These are phyloP conservation scores for Platanista minor DNA, from an alignment of 2,113 vertebrate genomes.

Conservation along the genomic window DNA sequence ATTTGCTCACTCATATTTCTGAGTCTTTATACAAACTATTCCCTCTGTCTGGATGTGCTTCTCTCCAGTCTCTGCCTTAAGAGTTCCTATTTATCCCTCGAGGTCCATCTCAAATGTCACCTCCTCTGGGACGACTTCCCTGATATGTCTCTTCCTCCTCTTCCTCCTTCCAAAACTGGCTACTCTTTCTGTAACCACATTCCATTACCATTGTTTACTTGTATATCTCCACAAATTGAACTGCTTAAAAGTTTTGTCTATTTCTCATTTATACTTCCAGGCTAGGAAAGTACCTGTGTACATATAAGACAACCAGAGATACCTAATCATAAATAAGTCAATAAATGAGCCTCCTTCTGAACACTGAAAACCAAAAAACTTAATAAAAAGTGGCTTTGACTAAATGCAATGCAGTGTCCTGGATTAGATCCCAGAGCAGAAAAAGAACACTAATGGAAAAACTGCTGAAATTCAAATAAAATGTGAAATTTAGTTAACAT, in stretches of 20 bases:
- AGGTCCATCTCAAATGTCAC: background rate
- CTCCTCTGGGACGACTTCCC: background rate
- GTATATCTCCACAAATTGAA: background rate
- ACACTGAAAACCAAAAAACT: slow-evolving; percentile 1
- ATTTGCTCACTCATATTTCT: background rate
- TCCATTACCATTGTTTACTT: background rate
- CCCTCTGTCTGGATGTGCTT: background rate
- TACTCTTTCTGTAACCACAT: background rate
- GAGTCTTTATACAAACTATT: background rate
- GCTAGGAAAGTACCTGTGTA: background rate
- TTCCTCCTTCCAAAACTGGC: background rate
- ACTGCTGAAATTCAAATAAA: background rate
- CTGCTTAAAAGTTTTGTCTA: background rate
- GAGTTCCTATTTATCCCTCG: background rate
- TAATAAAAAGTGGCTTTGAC: background rate
- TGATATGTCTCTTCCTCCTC: background rate
- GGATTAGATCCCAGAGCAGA: background rate
- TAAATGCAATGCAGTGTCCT: background rate
- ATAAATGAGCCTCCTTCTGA: background rate
- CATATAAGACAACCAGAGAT: background rate
- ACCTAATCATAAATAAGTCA: background rate
- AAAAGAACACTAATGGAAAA: background rate
- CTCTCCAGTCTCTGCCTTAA: background rate
- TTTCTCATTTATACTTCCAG: background rate
- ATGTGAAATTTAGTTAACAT: background rate